Evolutionary conservation across 2,113 vertebrate genomes (phyloP).

Genomic region (Ia io): DNA sequence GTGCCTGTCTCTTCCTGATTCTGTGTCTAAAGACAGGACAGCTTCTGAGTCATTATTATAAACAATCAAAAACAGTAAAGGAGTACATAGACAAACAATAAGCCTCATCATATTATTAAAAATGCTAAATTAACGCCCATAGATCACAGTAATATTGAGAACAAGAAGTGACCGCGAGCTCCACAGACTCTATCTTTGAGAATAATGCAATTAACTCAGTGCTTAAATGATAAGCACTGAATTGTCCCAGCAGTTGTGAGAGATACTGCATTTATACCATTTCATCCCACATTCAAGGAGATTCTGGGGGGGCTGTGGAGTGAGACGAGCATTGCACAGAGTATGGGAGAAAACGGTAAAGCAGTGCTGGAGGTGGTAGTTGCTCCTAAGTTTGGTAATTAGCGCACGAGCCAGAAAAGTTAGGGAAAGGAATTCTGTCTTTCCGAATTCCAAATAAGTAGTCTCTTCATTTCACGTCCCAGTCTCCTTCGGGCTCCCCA

Average conservation of each 20-base stretch:
- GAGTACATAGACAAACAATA: not conserved
- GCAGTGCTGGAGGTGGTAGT: not conserved
- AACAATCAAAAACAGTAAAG: not conserved
- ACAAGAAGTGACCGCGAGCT: not conserved
- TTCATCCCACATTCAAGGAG: not conserved
- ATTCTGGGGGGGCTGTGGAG: not conserved
- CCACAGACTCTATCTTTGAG: not conserved
- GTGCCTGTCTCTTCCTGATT: not conserved
- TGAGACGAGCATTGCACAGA: too few relatives aligned
- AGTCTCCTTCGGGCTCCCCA: not conserved
- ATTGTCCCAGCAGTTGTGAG: not conserved
- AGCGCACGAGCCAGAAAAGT: not conserved
- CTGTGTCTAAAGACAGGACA: not conserved
- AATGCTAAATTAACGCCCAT: not conserved
- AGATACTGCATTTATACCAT: not conserved
- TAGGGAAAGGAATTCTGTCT: not conserved
- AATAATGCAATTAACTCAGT: not conserved
- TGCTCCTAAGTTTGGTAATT: not conserved
- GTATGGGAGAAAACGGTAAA: not conserved
- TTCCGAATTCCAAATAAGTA: not conserved
- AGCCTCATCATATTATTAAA: not conserved
- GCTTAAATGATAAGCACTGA: not conserved
- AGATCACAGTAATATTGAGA: not conserved
- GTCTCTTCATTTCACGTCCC: not conserved
- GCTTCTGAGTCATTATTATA: not conserved